Conservation (phyloP, 2,888 invertebrate genomes). For the Andricus curvator region DNA sequence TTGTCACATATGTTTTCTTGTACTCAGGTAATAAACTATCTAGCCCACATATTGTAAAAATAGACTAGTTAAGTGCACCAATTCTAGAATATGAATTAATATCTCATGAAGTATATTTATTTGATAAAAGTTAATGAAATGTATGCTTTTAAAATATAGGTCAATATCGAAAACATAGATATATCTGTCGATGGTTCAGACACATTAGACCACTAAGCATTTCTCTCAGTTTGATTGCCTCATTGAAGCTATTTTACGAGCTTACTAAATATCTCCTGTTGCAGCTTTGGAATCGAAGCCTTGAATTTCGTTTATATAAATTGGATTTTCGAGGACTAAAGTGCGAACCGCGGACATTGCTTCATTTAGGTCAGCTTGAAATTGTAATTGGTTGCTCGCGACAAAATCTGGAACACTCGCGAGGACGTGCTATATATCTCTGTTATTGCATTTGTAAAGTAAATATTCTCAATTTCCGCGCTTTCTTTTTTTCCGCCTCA, state of each 20-base stretch:
- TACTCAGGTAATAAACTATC: not conserved
- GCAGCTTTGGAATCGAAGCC: slow-evolving; percentile 28
- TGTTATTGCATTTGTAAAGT: slow-evolving; percentile 33
- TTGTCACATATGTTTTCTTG: not conserved
- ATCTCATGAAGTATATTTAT: too few relatives aligned
- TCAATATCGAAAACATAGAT: slow-evolving; percentile 7
- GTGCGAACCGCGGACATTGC: not conserved
- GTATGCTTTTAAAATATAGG: not conserved
- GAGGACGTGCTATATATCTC: slow-evolving; percentile 23
- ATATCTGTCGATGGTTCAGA: slow-evolving; percentile 4
- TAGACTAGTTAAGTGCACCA: too few relatives aligned
- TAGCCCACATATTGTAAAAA: not conserved
- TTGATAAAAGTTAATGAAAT: not conserved
- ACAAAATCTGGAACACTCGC: slow-evolving; percentile 23
- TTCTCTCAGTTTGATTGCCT: slow-evolving; percentile 24
- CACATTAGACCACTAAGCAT: slow-evolving; percentile 3
- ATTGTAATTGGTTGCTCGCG: slow-evolving; percentile 17
- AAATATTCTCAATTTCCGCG: slow-evolving; percentile 14
- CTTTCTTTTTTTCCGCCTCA: slow-evolving; percentile 9
- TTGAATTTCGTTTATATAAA: slow-evolving; percentile 33
- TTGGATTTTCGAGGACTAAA: slow-evolving; percentile 26
- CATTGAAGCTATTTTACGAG: slow-evolving; percentile 31
- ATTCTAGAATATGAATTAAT: too few relatives aligned
- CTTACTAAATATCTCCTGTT: slow-evolving; percentile 22
- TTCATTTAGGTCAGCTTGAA: slow-evolving; percentile 31